These are phyloP conservation scores for Salmo trutta DNA, from an alignment of 2,797 vertebrate genomes.

Conservation along the genomic window DNA sequence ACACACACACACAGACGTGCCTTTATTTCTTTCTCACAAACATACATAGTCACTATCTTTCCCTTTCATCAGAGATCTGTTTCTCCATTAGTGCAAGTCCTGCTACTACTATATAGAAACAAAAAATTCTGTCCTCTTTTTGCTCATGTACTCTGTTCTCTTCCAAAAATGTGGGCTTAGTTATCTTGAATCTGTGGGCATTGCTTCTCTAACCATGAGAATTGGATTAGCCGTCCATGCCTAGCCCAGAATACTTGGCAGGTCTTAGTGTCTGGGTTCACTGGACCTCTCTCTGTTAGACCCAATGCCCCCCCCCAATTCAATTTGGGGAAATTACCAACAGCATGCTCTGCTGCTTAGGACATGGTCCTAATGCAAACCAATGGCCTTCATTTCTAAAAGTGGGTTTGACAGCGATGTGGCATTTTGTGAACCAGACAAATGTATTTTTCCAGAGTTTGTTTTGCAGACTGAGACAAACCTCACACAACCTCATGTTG, in stretches of 20 bases:
- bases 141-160: background rate
- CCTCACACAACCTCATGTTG: background rate
- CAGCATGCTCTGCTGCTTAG: slow-evolving; percentile 32
- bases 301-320: slow-evolving; percentile 16
- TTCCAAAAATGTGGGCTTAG: background rate
- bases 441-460: slow-evolving; percentile 4
- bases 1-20: background rate
- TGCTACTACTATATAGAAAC: background rate
- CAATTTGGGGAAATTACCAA: slow-evolving; percentile 34
- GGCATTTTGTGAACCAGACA: background rate
- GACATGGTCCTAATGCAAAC: slow-evolving; percentile 7
- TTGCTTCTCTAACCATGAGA: background rate
- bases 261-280: slow-evolving; percentile 1
- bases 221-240: background rate
- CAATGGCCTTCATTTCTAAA: slow-evolving; percentile 16
- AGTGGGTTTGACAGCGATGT: background rate
- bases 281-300: background rate
- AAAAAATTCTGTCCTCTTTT: background rate
- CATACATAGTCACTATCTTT: no score
- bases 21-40: background rate
- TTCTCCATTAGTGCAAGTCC: no score
- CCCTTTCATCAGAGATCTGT: no score
- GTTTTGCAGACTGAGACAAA: slow-evolving; percentile 2
- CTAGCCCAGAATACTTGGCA: slow-evolving; percentile 7
- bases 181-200: background rate